Evolutionary conservation across 1,140 invertebrate genomes (phyloP), one percentile per base, ranked within the genome.

Genomic region (Ericerus pela): DNA sequence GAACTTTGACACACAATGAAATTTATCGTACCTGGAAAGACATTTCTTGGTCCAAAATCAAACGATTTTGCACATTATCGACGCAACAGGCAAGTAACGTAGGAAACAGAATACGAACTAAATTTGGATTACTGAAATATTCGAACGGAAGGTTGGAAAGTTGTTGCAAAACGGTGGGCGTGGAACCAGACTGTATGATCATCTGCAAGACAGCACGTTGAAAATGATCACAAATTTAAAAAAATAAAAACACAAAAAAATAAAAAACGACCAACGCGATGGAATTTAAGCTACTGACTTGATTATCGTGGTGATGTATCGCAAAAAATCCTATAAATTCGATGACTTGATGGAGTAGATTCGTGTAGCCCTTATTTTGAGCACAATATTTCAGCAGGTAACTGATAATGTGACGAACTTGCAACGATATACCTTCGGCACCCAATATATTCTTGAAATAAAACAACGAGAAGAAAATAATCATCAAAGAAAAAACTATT

Each of bases 101-200:
- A 1, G 93, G 91, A 70, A 94, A 85, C 24, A 96, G 77, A 27
- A 86, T 79, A 47, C 74, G 76, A 55, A 81, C 81, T 29, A 94
- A 74, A 22, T 71, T 63, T 28, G 79, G 75, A 51, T 89, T 84
- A 41, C 84, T 84, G 68, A 94, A 90, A 73, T 91, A 95, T 41
- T 83, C 80, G 66, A 92, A 90, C 2, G 92, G 88, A 58, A 95
- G 70, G 1, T 79, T 81, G 66, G 88, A 92, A n/a, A 95, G 71
- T 64, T 90, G 88, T 67, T 92, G 88, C 2, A 96, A 75, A 51
- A 94, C 85, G 26, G 86, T 91, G 22, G 79, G 86, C 51, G 79
- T 79, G 67, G 80, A 84, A 47, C 79, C 89, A 61, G 80, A 86
- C 61, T 87, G 78, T 22, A 87, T 72, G 51, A 76, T 73, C 67